Percentiles rank a stretch among this genome's conserved stretches.
Conservation (phyloP, 2,113 vertebrate species). For the Tympanuchus pallidicinctus region DNA sequence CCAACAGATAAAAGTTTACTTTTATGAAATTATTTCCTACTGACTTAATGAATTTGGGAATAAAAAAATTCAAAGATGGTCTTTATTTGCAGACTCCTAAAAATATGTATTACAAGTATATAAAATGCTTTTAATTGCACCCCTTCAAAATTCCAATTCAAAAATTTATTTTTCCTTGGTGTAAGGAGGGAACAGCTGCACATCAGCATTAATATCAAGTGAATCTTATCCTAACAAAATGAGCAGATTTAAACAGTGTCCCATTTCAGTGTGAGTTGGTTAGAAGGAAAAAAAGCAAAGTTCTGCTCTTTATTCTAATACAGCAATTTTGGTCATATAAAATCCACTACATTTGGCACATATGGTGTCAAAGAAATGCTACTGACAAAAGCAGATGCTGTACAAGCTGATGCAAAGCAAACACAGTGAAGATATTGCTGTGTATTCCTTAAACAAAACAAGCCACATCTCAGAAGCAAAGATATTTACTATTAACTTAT, state of each 20-base stretch:
- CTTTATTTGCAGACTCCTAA: not conserved
- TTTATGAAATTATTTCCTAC: not conserved
- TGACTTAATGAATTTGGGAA: not conserved
- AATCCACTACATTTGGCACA: not conserved
- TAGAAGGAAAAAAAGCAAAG: not conserved
- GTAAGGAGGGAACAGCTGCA: not conserved
- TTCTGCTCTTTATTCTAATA: not conserved
- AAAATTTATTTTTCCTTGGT: not conserved
- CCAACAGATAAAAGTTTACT: not conserved
- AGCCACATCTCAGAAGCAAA: not conserved
- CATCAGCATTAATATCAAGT: not conserved
- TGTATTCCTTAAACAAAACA: conserved; percentile 3
- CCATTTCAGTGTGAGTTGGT: not conserved
- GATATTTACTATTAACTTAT: conserved; percentile 11
- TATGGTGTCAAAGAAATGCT: not conserved
- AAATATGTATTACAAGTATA: not conserved
- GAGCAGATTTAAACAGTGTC: not conserved
- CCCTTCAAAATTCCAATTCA: not conserved
- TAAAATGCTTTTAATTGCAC: not conserved
- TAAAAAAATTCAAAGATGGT: not conserved
- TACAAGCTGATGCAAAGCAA: not conserved
- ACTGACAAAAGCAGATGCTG: not conserved
- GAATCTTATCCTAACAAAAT: not conserved
- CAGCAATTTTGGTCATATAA: not conserved
- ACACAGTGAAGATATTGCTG: not conserved